Base-by-base conservation (phyloP, 2,797 vertebrate species). In the Schizothorax lantsangensis region DNA sequence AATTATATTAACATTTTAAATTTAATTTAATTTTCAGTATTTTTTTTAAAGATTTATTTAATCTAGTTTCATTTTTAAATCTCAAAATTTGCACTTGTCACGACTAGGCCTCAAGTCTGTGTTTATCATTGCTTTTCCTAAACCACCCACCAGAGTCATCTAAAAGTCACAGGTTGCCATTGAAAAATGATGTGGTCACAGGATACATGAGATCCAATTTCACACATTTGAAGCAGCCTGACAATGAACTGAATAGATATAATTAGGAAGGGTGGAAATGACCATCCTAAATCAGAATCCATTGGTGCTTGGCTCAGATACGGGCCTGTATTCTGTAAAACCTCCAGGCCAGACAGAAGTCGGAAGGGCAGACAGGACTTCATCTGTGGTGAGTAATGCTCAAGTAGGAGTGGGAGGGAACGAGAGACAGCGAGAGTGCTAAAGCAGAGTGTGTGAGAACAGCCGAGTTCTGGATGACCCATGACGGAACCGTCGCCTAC, bases 401-500 rank as follows among this genome's bases (percentile, higher is more conserved):
- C 33, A 57, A 83, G 79, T 54, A 79, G 72, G 68, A 81, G 62
- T 66, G 81, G 84, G 52, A 59, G 45, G 49, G 43, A 81, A 40
- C 9, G 43, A 81, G 19, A 66, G 62, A 45, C 36, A 72, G 57
- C 19, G 23, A 81, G 19, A 57, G 64, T 52, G 43, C 82, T 71
- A 33, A 77, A 49, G 79, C 79, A 69, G 71, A 81, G 57, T 75
- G 79, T 81, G 80, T 81, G 79, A 87, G 71, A 84, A 77, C 40
- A 47, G 79, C 79, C 45, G 40, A 78, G 83, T 84, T 90, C 86
- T 81, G 83, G 86, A 86, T 88, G 86, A 84, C 88, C 87, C 73
- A 12, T 83, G 84, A 86, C 59, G 88, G 90, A 90, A 86, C 75
- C 73, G 23, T 84, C 89, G 71, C 84, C 91, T 81, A 90, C 88